A percentile compares a stretch with the other conserved stretches of the same genome.
Conservation (phyloP, 2,888 invertebrate species). For the Pammene fasciana region DNA sequence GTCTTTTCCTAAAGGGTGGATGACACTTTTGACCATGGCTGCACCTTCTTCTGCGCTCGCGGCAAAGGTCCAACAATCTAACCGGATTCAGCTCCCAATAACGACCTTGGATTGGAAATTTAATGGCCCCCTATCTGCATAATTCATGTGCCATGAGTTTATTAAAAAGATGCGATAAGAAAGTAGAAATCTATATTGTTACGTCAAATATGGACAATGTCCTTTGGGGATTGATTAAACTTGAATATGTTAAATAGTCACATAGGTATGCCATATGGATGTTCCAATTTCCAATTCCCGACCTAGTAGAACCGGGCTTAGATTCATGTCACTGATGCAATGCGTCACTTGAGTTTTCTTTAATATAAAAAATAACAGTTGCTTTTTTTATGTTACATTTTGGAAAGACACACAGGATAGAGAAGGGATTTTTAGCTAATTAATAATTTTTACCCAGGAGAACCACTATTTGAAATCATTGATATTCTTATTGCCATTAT, state of each 20-base stretch:
- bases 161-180: slow-evolving; percentile 30
- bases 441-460: no score
- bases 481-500: no score
- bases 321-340: no score
- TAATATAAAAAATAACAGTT: no score
- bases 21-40: neutral
- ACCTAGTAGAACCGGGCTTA: no score
- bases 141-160: slow-evolving; percentile 10
- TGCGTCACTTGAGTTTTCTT: no score
- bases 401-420: no score
- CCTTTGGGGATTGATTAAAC: slow-evolving; percentile 6
- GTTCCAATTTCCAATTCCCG: no score
- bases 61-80: neutral
- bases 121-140: slow-evolving; percentile 33
- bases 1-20: neutral
- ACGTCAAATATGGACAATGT: slow-evolving; percentile 11
- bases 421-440: no score
- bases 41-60: neutral
- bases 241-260: neutral
- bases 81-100: slow-evolving; percentile 37
- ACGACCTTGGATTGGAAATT: slow-evolving; percentile 39
- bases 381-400: no score
- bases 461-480: no score
- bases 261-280: no score
- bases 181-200: slow-evolving; percentile 37